Evolutionary conservation across 2,888 invertebrate genomes (phyloP).

Genomic region (Synanthedon tipuliformis): DNA sequence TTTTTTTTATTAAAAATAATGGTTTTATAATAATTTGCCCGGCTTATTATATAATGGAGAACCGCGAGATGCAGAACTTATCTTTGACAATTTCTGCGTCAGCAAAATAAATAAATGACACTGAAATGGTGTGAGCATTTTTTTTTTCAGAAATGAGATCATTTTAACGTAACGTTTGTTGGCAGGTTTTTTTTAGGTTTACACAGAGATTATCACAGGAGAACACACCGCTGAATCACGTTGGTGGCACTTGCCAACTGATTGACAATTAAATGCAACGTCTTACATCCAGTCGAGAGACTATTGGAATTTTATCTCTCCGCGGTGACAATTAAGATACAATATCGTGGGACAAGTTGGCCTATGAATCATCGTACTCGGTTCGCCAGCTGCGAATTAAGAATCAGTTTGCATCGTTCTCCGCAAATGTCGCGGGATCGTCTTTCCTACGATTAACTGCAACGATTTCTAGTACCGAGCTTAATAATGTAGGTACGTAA

Average conservation of each 20-base stretch:
- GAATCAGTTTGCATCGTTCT: conserved; percentile 47
- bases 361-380: conserved; percentile 45
- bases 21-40: too few species aligned
- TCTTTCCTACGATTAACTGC: conserved; percentile 20
- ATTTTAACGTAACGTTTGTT: not conserved
- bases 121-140: not conserved
- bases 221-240: conserved; percentile 53
- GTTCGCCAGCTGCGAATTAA: conserved; percentile 48
- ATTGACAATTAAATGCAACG: conserved; percentile 22
- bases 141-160: not conserved
- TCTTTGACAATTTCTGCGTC: not conserved
- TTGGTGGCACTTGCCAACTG: conserved; percentile 42
- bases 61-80: too few species aligned
- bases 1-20: too few species aligned
- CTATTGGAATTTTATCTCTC: conserved; percentile 35
- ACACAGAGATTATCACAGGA: conserved; percentile 32
- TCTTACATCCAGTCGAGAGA: conserved; percentile 27
- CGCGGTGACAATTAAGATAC: conserved; percentile 14
- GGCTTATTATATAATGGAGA: too few species aligned
- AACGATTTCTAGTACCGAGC: too few species aligned
- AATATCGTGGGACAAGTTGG: conserved; percentile 22
- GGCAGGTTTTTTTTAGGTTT: conserved; percentile 15
- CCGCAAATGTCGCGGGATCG: conserved; percentile 34
- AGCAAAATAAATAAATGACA: not conserved
- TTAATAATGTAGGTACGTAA: too few species aligned